Evolutionary conservation across 1,140 invertebrate genomes (phyloP), one percentile per base, ranked within the genome.

Genomic region (Hypothenemus hampei): DNA sequence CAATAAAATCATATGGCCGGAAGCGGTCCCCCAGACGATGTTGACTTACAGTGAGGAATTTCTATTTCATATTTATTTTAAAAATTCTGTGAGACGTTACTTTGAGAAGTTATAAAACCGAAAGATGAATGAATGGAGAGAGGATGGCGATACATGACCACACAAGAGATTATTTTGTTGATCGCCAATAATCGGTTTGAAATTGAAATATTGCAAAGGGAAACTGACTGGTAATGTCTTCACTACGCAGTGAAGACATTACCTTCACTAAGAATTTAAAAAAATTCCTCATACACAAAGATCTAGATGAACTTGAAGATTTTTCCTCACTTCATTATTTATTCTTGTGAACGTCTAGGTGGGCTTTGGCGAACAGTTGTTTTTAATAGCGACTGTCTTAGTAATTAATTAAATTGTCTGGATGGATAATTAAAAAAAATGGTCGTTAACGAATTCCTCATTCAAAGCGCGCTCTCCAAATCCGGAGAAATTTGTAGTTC

Each of bases 1-100:
- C 50, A 53, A 53, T 53, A 53, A 53, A 53, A 53, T 53, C 50
- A 53, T 53, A 53, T 53, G 50, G 50, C 50, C 50, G 50, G 50
- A 53, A 53, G 50, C 50, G 50, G 50, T 44, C 39, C 50, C 29
- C 26, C 50, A 53, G 50, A 53, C 50, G 31, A 24, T 53, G 50
- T 53, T 53, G 50, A 53, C 50, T 53, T 53, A 40, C 50, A 44
- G 40, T 18, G 50, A 21, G 50, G 50, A 53, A 53, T 53, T 53
- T 53, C 50, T 53, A 53, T 53, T 53, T 35, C 50, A 53, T 53
- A 53, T 53, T 53, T 53, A 37, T 43, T 53, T 44, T 44, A 35
- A 53, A 53, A 53, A 53, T 53, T 53, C 50, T 36, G 16, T 20
- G 26, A 53, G 39, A 53, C 26, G 26, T 44, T 44, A 35, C 50